Evolutionary conservation across 2,797 vertebrate species (phyloP), one percentile per base, ranked within the genome.

Genomic region (Galagoides demidoff): DNA sequence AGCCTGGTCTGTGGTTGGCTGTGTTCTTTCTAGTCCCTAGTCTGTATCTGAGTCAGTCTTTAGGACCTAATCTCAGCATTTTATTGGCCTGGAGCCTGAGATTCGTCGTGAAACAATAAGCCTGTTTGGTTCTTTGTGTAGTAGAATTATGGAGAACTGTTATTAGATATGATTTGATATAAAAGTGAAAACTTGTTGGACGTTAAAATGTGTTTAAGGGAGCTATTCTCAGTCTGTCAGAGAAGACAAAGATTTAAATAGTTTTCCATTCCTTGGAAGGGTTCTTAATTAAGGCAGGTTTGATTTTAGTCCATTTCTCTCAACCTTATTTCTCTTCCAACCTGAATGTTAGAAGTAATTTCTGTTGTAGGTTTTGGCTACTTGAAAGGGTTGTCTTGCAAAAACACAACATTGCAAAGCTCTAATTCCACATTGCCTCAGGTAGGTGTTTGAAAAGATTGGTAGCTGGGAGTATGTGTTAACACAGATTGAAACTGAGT

Each of bases 261-360:
- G 25, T 88, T 88, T 84, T 91, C 29, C 7, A 81, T 64, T n/a
- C 31, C 45, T 92, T 63, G 55, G 31, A 77, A 17, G 39, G 3
- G 7, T 39, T 81, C 55, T 73, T 81, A 71, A 23, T 81, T 83
- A 64, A 39, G 31, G 12, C 78, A 39, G 19, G 25, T 68, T 91
- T 94, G 61, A 89, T 85, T 92, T 85, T 43, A 61, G 4, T 89
- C 39, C 27, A 90, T 90, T 85, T 74, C 23, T 5, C 20, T 71
- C 79, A 76, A 39, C 16, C 20, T 27, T 4, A 27, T 61, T 83
- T 71, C 17, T 4, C 12, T 9, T 84, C 59, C 73, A 64, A 59
- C 10, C 68, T 92, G 45, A 94, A 95, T 97, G 34, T 63, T 89
- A 5, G 88, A 90, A 91, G 76, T 37, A 88, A 76, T 66, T 79